Base-by-base conservation (phyloP, 2,888 invertebrate species). In the Leptopilina syphax region DNA sequence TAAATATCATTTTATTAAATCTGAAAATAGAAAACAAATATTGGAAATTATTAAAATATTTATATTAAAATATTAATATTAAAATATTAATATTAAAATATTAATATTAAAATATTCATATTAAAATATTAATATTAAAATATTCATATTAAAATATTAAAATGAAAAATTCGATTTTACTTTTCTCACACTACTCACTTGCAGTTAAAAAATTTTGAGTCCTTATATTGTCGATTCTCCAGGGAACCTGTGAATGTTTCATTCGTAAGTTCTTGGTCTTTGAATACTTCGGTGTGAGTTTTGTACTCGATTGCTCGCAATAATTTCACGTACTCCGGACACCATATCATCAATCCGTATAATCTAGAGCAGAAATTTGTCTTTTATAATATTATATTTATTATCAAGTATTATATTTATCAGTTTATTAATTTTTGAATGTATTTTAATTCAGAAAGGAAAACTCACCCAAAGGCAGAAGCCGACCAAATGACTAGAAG, bases 1-100 rank as follows among this genome's bases (percentile, higher is more conserved):
- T 96, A 90, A 96, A 93, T 85, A 95, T 92, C 91, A 96, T 93
- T 85, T 95, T 95, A 27, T 93, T 93, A 90, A 96, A 96, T 27
- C 90, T 90, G 84, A 78, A 88, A 89, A 6, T 50, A 12, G 18
- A 50, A 24, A 34, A 54, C 34, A 34, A 34, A 34, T 3, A 34
- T 34, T 34, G 34, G 34, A 34, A 2, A 34, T 34, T 34, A 34
- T 34, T 34, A 34, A 3, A 34, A 3, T 34, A 34, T 34, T 34
- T 3, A 4, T 34, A 34, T 34, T 34, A 34, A 34, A 34, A 34
- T 34, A 34, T 27, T 27, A 27, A 27, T 27, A 27, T 27, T 27
- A 1, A 27, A 27, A 27, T 27, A 27, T 27, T 2, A 27, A 27
- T 27, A 27, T 27, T 27, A 1, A 27, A 27, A 27, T 27, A 2